Base-by-base conservation (phyloP, 1,140 invertebrate genomes). In the Drosophila sturtevanti region DNA sequence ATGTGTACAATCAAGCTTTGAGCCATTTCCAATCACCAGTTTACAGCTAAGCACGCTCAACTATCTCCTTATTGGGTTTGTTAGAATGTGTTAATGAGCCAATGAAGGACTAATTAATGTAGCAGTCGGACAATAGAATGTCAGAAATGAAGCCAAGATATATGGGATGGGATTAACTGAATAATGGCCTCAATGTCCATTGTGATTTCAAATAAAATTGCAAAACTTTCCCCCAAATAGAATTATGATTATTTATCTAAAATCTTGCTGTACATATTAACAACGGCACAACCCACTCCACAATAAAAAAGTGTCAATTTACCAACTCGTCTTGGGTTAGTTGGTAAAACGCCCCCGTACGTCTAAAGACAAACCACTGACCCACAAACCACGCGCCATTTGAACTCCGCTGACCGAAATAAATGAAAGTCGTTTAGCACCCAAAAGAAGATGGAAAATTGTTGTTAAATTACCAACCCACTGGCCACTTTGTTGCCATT, bases 301-400 rank as follows among this genome's bases (percentile, higher is more conserved):
- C 6, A 59, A 68, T 62, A 63, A 63, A 76, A 21, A 48, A 21
- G 79, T 82, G 76, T 87, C 82, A 79, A 87, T 87, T 84, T 31
- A 35, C 71, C 59, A 63, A 24, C 63, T 52, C 14, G 63, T 66
- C 38, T 21, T 48, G 41, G 41, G 16, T 48, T 10, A 31, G 41
- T 21, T 9, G 18, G 16, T 14, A 48, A 48, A 48, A 48, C 41
- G 41, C 41, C 41, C 41, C 41, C 41, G 14, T 27, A 12, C 54
- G 59, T 48, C 58, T 1, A 44, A 14, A 6, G 9, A 10, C 41
- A 14, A 44, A 63, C 67, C 72, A 75, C 58, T 89, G 79, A 89
- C 84, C 84, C 80, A 89, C 72, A 75, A 80, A 80, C 63, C 80
- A 87, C 70, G 79, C 79, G 84, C 72, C 84, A 84, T 89, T 71